These are phyloP conservation scores for Aquatica leii DNA, from an alignment of 2,888 invertebrate species.

Conservation along the genomic window DNA sequence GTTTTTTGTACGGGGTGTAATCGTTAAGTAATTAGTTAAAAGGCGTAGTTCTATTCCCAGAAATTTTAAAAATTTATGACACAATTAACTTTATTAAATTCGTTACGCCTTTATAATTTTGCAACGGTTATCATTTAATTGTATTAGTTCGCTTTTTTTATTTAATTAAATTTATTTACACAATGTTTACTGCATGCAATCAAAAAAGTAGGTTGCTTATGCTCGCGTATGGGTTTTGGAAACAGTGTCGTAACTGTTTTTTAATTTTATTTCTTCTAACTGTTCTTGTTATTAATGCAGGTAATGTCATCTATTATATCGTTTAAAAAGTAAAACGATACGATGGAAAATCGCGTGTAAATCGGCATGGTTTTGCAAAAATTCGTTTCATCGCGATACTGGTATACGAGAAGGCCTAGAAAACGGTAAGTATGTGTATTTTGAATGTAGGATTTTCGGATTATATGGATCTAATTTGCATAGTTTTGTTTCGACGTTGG, in stretches of 20 bases:
- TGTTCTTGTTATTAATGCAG: not conserved
- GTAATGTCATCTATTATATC: not conserved
- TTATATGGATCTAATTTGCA: no score
- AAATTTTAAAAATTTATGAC: not conserved
- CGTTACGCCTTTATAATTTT: not conserved
- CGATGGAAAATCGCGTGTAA: conserved; percentile 22
- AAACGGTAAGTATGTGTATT: conserved; percentile 53
- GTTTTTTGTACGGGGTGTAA: not conserved
- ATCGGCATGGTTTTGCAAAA: conserved; percentile 58
- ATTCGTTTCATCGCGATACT: conserved; percentile 56
- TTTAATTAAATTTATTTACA: no score
- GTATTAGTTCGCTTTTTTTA: not conserved
- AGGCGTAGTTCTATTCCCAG: no score
- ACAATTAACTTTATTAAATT: not conserved
- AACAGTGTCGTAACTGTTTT: no score
- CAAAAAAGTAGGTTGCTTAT: no score
- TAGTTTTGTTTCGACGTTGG: no score
- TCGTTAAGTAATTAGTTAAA: conserved; percentile 2
- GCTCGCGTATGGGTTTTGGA: no score
- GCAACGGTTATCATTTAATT: not conserved
- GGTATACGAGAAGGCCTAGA: conserved; percentile 54
- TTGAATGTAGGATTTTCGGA: no score
- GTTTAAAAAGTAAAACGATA: not conserved
- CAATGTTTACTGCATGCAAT: no score
- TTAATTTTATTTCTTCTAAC: no score